phyloP scores from a whole-genome alignment of 53 echinoderm and acorn worm genomes.

The Apostichopus leukothele region DNA sequence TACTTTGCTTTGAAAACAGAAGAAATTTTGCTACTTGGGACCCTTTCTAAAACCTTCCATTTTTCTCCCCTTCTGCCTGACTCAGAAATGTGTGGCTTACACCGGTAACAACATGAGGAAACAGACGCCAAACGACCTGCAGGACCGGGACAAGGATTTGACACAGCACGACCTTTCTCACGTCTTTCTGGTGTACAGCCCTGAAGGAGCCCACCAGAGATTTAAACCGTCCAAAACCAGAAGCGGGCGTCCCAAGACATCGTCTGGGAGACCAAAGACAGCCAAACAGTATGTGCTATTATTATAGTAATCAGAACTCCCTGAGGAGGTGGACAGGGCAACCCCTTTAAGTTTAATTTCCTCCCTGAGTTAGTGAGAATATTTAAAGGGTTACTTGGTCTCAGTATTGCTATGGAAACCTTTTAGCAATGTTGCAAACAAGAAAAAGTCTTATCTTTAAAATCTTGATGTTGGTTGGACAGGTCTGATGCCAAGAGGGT shows the following conservation, averaged over 20 bases:
- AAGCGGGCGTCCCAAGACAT: conserved; percentile 79
- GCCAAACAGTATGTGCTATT: conserved; percentile 61
- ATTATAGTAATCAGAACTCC: no score
- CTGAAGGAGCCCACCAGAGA: conserved; percentile 67
- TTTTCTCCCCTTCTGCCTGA: not conserved
- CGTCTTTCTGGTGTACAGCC: conserved; percentile 84
- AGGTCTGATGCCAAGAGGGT: no score
- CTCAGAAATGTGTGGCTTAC: conserved; percentile 97
- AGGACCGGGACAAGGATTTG: conserved; percentile 82
- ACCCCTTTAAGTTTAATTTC: no score
- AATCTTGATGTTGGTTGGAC: no score
- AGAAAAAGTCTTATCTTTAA: no score
- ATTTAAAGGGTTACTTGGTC: no score
- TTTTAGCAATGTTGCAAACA: no score
- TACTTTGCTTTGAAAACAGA: no score
- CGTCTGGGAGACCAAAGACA: conserved; percentile 76
- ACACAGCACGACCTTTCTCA: conserved; percentile 84
- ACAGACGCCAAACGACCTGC: conserved; percentile 78
- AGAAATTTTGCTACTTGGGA: no score
- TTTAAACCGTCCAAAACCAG: conserved; percentile 60
- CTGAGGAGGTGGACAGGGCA: no score
- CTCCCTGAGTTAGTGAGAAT: no score
- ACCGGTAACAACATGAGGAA: conserved; percentile 99
- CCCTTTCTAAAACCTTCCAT: not conserved
- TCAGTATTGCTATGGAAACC: no score